These are phyloP conservation scores for Upupa epops DNA, from an alignment of 2,113 vertebrate genomes.

Conservation along the genomic window DNA sequence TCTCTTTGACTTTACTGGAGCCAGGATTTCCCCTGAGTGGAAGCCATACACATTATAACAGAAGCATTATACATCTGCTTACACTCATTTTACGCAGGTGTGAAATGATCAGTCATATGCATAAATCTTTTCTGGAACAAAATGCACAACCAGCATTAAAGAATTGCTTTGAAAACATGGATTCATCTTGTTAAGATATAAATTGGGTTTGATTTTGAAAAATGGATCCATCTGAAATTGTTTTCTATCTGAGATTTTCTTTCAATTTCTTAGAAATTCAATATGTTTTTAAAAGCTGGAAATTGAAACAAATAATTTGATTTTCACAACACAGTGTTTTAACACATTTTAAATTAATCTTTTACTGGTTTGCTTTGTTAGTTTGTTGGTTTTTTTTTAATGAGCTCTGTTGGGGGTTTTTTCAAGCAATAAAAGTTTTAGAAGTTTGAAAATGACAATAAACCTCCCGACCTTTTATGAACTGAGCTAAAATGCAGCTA, in stretches of 20 bases:
- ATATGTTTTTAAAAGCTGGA: not conserved
- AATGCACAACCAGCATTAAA: not conserved
- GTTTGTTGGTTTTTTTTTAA: too few species aligned
- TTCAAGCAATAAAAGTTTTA: not conserved
- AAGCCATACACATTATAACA: constrained; percentile 8
- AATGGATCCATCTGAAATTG: not conserved
- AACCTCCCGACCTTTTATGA: not conserved
- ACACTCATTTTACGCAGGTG: constrained; percentile 15
- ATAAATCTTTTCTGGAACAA: not conserved
- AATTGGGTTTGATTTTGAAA: not conserved
- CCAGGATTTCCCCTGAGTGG: constrained; percentile 13
- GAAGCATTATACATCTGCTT: constrained; percentile 41
- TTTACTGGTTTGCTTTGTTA: not conserved
- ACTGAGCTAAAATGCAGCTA: not conserved
- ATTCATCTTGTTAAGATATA: not conserved
- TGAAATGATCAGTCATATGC: constrained; percentile 6
- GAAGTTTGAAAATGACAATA: not conserved
- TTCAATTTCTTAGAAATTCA: not conserved
- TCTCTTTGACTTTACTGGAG: not conserved
- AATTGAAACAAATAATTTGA: not conserved
- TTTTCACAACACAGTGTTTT: not conserved
- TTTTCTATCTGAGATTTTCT: not conserved
- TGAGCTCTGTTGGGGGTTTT: not conserved
- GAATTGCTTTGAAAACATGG: not conserved
- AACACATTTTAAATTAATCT: not conserved